A percentile compares a stretch with the other conserved stretches of the same genome.
Conservation (phyloP, 2,113 vertebrate species). For the Toxotes chatareus region DNA sequence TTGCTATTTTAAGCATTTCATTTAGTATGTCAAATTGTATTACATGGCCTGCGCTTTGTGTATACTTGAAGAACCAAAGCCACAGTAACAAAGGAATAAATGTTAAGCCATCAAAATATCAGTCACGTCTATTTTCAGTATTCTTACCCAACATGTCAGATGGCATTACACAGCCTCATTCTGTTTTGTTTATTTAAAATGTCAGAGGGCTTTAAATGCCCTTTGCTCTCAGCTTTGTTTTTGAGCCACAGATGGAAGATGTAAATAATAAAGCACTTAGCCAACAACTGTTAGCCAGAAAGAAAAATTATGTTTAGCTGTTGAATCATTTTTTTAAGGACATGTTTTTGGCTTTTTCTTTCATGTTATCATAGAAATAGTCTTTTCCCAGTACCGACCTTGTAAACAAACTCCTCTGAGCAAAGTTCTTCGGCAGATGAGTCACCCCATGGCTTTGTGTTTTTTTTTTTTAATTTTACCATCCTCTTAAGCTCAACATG, state of each 20-base stretch:
- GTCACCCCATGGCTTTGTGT: conserved; percentile 18
- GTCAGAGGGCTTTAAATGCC: conserved; percentile 31
- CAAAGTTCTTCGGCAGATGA: conserved; percentile 10
- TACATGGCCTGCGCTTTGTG: conserved; percentile 58
- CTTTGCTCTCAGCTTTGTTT: conserved; percentile 37
- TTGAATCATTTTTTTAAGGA: not conserved
- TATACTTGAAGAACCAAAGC: conserved; percentile 48
- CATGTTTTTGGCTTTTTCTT: conserved; percentile 11
- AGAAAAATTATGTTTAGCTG: conserved; percentile 14
- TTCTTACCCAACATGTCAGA: conserved; percentile 57
- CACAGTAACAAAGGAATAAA: conserved; percentile 53
- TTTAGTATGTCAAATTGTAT: conserved; percentile 75
- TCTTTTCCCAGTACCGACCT: not conserved
- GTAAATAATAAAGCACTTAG: conserved; percentile 34
- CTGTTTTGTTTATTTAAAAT: conserved; percentile 50
- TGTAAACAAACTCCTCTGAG: conserved; percentile 36
- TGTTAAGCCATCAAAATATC: conserved; percentile 64
- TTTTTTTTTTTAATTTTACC: conserved; percentile 13
- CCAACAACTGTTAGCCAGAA: not conserved
- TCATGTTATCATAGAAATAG: conserved; percentile 13
- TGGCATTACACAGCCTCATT: conserved; percentile 36
- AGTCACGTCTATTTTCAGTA: conserved; percentile 52
- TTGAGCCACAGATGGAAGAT: conserved; percentile 41
- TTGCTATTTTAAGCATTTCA: conserved; percentile 70
- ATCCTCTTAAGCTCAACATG: conserved; percentile 2